Conservation (phyloP, 2,888 invertebrate genomes). For the Mesoligia furuncula region DNA sequence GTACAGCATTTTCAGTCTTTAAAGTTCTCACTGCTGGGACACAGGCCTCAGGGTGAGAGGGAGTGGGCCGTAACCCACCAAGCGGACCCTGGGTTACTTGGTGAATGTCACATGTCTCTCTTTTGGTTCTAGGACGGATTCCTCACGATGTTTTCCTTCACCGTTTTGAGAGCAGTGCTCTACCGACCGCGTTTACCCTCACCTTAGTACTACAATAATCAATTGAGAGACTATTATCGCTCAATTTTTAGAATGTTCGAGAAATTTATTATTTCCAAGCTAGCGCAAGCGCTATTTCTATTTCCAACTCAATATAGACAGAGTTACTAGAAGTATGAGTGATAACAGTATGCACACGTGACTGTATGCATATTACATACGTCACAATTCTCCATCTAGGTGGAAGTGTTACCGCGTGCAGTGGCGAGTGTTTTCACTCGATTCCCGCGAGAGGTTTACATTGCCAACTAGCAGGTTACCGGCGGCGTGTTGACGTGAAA, state of each 20-base stretch:
- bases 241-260: no score
- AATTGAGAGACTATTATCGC: no score
- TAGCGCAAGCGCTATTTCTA: no score
- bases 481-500: slow-evolving; percentile 23
- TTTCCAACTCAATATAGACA: neutral
- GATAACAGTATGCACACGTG: no score
- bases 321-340: neutral
- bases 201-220: no score
- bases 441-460: slow-evolving; percentile 55
- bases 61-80: neutral
- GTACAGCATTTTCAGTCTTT: neutral
- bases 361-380: neutral
- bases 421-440: slow-evolving; percentile 51
- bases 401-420: slow-evolving; percentile 32
- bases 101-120: neutral
- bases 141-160: no score
- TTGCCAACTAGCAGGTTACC: slow-evolving; percentile 37
- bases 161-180: no score
- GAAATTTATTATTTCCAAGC: no score
- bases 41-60: neutral
- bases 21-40: neutral
- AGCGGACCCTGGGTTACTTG: no score
- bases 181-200: no score
- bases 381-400: neutral
- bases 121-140: neutral